phyloP scores from a whole-genome alignment of 2,797 vertebrate species.

The Chloroceryle inda region DNA sequence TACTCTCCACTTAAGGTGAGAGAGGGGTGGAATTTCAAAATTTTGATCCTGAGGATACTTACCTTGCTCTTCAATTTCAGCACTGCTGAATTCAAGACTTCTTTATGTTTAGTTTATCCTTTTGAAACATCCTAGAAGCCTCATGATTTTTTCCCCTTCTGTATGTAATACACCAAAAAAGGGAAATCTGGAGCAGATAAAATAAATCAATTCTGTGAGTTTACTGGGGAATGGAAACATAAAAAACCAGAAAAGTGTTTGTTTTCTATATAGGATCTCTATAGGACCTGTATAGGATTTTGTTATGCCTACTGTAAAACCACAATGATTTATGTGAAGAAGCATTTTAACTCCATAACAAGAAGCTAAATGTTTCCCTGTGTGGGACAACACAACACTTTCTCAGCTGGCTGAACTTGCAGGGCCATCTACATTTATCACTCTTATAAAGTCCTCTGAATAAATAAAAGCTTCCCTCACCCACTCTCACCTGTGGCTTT shows the following conservation, averaged over 20 bases:
- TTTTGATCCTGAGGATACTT: background rate
- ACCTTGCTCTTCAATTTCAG: background rate
- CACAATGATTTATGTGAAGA: slow-evolving; percentile 47
- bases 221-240: background rate
- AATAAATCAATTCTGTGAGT: background rate
- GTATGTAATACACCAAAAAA: background rate
- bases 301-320: slow-evolving; percentile 41
- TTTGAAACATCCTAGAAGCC: background rate
- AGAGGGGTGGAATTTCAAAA: background rate
- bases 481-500: slow-evolving; percentile 41
- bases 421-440: slow-evolving; percentile 76
- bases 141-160: background rate
- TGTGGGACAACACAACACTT: slow-evolving; percentile 52
- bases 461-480: slow-evolving; percentile 65
- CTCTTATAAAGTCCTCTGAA: slow-evolving; percentile 78
- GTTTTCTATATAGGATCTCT: background rate
- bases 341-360: slow-evolving; percentile 41
- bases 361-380: slow-evolving; percentile 64
- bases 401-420: slow-evolving; percentile 52
- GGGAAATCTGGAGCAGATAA: slow-evolving; percentile 1
- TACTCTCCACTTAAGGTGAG: background rate
- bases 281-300: background rate
- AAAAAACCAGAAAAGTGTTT: slow-evolving; percentile 7
- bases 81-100: background rate
- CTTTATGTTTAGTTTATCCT: background rate